Base-by-base conservation (phyloP, 2,113 vertebrate species). In the Thunnus maccoyii region DNA sequence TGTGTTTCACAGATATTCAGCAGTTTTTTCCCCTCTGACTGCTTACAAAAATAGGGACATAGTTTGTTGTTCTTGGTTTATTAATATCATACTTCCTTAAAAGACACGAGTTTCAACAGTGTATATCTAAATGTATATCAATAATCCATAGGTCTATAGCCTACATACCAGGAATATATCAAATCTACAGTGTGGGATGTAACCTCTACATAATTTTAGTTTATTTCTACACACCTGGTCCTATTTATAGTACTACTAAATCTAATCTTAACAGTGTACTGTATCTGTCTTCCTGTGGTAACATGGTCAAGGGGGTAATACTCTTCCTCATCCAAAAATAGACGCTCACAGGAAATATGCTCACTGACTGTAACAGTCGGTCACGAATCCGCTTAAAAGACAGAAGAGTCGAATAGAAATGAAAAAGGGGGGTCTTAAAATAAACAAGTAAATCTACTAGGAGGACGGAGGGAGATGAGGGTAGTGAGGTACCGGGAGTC, bases 381-480 rank as follows among this genome's bases (percentile, higher is more conserved):
- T 90, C 88, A 93, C 91, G 92, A 92, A 89, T 76, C 69, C 36
- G 61, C 71, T 64, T 78, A 22, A 65, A 83, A 78, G 52, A 44
- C 36, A 62, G 57, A 41, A 0, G 61, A 2, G 30, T 27, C 13
- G 67, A 50, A 72, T 16, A 10, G 1, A 15, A 62, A 44, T 2
- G 6, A 13, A 65, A n/a, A 18, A 41, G 9, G 9, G 2, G 9
- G 36, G 13, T 30, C 3, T 36, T 18, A 22, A 13, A 18, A 25
- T 27, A 44, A 32, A 22, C 1, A 16, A 41, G 17, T 2, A 36
- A 54, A 13, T 2, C 22, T 8, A 0, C 8, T 1, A 3, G 44
- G 64, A 50, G 71, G 36, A 41, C 36, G 32, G 44, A 36, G 73
- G 20, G 27, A 22, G 63, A 6, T 15, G 62, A 50, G 75, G 56